These are phyloP conservation scores for Lateolabrax maculatus DNA, from an alignment of 2,797 vertebrate species.

Conservation along the genomic window DNA sequence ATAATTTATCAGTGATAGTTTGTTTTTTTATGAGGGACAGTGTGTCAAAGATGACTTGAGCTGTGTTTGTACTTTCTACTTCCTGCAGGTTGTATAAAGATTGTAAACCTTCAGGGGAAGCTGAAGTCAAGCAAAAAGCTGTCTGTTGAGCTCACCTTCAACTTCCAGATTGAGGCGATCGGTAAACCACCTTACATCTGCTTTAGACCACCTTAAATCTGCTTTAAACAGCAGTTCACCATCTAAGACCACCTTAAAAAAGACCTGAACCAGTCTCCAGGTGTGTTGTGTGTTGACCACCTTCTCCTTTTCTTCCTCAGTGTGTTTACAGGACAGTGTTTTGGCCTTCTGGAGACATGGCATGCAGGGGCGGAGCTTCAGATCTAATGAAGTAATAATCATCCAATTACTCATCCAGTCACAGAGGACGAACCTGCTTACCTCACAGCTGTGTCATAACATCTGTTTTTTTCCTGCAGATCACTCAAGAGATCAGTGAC, in stretches of 20 bases:
- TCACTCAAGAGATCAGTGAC: conserved; percentile 24
- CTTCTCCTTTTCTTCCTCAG: conserved; percentile 71
- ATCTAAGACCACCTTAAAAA: too few relatives aligned
- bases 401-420: too few relatives aligned
- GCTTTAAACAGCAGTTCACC: background rate
- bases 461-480: background rate
- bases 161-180: conserved; percentile 91
- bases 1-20: background rate
- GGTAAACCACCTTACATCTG: conserved; percentile 71
- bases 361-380: conserved; percentile 95
- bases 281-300: background rate
- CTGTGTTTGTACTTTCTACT: background rate
- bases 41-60: background rate
- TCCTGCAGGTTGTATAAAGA: conserved; percentile 89
- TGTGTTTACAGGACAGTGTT: conserved; percentile 93
- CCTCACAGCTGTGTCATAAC: background rate
- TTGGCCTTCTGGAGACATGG: conserved; percentile 95
- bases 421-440: too few relatives aligned
- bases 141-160: conserved; percentile 89
- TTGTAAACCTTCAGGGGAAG: conserved; percentile 90
- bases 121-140: conserved; percentile 90
- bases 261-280: background rate
- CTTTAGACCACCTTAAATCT: background rate
- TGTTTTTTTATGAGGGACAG: background rate
- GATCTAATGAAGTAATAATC: conserved; percentile 86